A percentile compares a stretch with the other conserved stretches of the same genome.
These are phyloP conservation scores for Bos javanicus DNA, from an alignment of 2,113 vertebrate species.

Conservation along the genomic window DNA sequence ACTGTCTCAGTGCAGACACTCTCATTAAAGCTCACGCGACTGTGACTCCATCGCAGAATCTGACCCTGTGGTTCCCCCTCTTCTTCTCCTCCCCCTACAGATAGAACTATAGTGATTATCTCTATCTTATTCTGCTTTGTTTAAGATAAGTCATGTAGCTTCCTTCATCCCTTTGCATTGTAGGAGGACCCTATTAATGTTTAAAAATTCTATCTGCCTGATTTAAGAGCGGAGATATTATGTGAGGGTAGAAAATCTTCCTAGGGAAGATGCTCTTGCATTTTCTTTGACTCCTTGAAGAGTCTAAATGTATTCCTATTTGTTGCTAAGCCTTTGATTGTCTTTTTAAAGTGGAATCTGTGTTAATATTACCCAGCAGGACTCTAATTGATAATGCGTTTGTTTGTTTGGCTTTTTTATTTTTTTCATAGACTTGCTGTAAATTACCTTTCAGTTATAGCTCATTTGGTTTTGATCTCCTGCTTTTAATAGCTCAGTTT, in stretches of 20 bases:
- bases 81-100: not conserved
- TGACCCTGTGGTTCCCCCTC: not conserved
- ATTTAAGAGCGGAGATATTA: slow-evolving; percentile 46
- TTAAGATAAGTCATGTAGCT: not conserved
- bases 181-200: not conserved
- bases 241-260: slow-evolving; percentile 28
- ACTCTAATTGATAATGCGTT: slow-evolving; percentile 53
- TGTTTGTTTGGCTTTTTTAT: not conserved
- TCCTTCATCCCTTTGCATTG: not conserved
- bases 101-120: not conserved
- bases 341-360: slow-evolving; percentile 53
- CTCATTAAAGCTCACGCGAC: not conserved
- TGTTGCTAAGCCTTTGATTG: slow-evolving; percentile 61
- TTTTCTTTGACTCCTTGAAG: slow-evolving; percentile 56
- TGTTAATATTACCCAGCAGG: slow-evolving; percentile 52
- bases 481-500: slow-evolving; percentile 58
- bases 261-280: not conserved
- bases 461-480: slow-evolving; percentile 65
- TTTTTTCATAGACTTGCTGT: not conserved
- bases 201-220: slow-evolving; percentile 27
- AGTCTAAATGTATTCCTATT: slow-evolving; percentile 36
- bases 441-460: slow-evolving; percentile 52
- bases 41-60: not conserved
- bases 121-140: not conserved
- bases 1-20: not conserved